These are phyloP conservation scores for Aix galericulata DNA, from an alignment of 2,113 vertebrate genomes.

Conservation along the genomic window DNA sequence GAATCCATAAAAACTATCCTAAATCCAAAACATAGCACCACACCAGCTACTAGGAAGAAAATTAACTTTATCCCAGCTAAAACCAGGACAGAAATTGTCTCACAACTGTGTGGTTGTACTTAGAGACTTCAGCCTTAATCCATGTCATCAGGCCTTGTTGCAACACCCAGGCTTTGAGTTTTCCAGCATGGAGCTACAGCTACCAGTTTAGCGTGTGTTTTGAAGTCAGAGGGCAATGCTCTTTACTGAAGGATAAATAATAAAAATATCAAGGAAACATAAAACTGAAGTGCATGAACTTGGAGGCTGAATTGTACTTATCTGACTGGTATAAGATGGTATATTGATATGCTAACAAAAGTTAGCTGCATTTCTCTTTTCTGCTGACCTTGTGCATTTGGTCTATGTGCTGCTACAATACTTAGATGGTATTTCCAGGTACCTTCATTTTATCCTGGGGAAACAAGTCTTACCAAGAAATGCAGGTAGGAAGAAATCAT, in stretches of 20 bases:
- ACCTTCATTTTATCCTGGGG: background rate
- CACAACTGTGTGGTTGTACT: background rate
- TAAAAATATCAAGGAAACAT: background rate
- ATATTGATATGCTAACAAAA: background rate
- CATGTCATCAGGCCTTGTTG: background rate
- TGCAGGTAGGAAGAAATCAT: constrained; percentile 13
- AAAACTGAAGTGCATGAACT: background rate
- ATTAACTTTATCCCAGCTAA: too few species aligned
- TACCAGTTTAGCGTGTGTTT: background rate
- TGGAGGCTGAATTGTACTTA: background rate
- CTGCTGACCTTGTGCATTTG: background rate
- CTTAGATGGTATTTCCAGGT: constrained; percentile 13
- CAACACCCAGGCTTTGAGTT: background rate
- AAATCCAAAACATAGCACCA: too few species aligned
- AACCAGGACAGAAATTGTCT: background rate
- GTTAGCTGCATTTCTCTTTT: background rate
- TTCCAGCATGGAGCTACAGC: background rate
- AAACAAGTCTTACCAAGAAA: constrained; percentile 15
- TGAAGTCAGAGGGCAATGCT: background rate
- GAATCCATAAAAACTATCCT: too few species aligned
- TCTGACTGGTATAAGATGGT: background rate
- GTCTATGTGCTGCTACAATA: constrained; percentile 7
- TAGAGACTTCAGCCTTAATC: background rate
- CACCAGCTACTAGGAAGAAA: too few species aligned
- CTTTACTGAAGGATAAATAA: background rate